phyloP scores from a whole-genome alignment of 2,797 vertebrate genomes.

The Ptychadena robeensis region DNA sequence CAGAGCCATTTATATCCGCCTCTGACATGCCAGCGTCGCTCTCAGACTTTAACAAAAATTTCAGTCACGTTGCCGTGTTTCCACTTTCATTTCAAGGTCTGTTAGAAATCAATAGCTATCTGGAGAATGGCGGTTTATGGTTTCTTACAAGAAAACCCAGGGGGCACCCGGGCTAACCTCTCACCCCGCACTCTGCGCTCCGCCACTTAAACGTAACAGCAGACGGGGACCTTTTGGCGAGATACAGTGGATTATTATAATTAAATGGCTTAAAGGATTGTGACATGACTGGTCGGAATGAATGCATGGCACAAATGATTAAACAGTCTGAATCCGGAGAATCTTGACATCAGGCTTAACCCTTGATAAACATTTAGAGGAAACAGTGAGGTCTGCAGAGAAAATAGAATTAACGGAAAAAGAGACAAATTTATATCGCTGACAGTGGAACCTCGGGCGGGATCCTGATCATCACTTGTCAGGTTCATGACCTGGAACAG shows the following conservation, averaged over 20 bases:
- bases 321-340: slow-evolving; percentile 35
- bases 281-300: slow-evolving; percentile 36
- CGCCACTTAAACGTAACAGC: slow-evolving; percentile 18
- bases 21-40: slow-evolving; percentile 25
- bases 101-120: slow-evolving; percentile 59
- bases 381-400: background rate
- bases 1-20: slow-evolving; percentile 41
- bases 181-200: slow-evolving; percentile 15
- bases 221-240: slow-evolving; percentile 24
- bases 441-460: background rate
- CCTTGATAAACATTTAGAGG: slow-evolving; percentile 13
- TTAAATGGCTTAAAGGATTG: slow-evolving; percentile 49
- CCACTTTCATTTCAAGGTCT: slow-evolving; percentile 60
- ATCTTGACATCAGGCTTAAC: slow-evolving; percentile 29
- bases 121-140: slow-evolving; percentile 49
- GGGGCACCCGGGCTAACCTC: background rate
- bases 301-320: slow-evolving; percentile 45
- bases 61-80: slow-evolving; percentile 44
- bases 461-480: background rate
- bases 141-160: slow-evolving; percentile 39
- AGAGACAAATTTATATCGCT: background rate
- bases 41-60: slow-evolving; percentile 43
- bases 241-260: slow-evolving; percentile 55
- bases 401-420: background rate
- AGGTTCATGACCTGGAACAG: background rate